Evolutionary conservation across 2,113 vertebrate genomes (phyloP), one percentile per base, ranked within the genome.

Genomic region (Crocuta crocuta): DNA sequence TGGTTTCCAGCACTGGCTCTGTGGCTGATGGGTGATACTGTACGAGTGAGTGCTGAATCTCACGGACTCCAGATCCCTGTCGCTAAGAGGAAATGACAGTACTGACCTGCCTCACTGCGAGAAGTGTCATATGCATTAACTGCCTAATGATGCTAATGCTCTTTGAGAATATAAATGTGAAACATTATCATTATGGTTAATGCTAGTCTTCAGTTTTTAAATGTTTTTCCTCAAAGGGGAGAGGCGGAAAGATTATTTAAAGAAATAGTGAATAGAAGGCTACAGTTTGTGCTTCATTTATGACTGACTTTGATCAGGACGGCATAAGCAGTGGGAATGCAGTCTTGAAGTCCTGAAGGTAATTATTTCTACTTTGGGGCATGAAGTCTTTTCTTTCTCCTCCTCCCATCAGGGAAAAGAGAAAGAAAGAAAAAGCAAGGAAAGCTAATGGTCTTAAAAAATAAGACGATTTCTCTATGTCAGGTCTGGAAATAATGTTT

Each of bases 331-430:
- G 80, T 71, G 35, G 91, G 90, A 35, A 82, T 50, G 84, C 0
- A 0, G 7, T 85, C 90, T 94, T 88, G 71, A 71, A 71, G 66
- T 91, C 92, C 70, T 31, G 39, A 73, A 96, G 87, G 94, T 83
- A 96, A 97, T 98, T 94, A 96, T 98, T 94, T 97, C 94, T 95
- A 90, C 97, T 96, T 48, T 35, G 82, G 95, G 92, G 95, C 66
- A 79, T 50, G 74, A 88, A 63, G 96, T 58, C 91, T 90, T 95
- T 71, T 87, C 70, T 96, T 96, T 96, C 61, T 97, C 66, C 17
- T 91, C 78, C 88, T 92, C 84, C n/a, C 53, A 48, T 26, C 23
- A 58, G 96, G 45, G 88, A 24, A 94, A 48, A 88, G 78, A 80
- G 39, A 95, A 89, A 92, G 79, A 43, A 91, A 93, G 23, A 81